phyloP scores from a whole-genome alignment of 2,888 invertebrate genomes.

The Clunio marinus region DNA sequence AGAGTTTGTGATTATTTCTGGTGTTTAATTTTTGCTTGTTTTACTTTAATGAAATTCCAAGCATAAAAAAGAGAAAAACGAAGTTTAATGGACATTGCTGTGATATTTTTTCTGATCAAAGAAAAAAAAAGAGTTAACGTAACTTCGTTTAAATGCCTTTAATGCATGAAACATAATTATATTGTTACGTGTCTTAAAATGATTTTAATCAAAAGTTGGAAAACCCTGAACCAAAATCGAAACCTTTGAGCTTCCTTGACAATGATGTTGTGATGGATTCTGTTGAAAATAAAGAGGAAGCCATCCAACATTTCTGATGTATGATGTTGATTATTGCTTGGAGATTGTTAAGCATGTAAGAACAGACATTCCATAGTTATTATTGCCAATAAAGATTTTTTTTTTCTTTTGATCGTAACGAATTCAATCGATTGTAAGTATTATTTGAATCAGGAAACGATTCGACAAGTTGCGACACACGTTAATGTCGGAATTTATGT shows the following conservation, averaged over 20 bases:
- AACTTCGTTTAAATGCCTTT: background rate
- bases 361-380: background rate
- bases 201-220: too few species aligned
- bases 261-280: too few species aligned
- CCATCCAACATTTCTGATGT: too few species aligned
- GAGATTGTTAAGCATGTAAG: background rate
- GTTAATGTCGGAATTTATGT: conserved; percentile 4
- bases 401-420: background rate
- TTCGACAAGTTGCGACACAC: conserved; percentile 28
- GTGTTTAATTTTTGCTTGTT: too few species aligned
- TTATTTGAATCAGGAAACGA: conserved; percentile 2
- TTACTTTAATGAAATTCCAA: too few species aligned
- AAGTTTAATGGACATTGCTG: background rate
- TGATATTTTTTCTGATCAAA: conserved; percentile 16
- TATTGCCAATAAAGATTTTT: background rate
- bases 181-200: too few species aligned
- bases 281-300: too few species aligned
- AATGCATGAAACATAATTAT: background rate
- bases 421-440: background rate
- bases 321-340: too few species aligned
- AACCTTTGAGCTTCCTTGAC: too few species aligned
- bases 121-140: background rate
- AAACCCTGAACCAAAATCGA: too few species aligned
- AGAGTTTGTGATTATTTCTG: conserved; percentile 14
- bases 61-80: background rate